Evolutionary conservation across 1,140 invertebrate species (phyloP), one percentile per base, ranked within the genome.

Genomic region (Drosophila littoralis): DNA sequence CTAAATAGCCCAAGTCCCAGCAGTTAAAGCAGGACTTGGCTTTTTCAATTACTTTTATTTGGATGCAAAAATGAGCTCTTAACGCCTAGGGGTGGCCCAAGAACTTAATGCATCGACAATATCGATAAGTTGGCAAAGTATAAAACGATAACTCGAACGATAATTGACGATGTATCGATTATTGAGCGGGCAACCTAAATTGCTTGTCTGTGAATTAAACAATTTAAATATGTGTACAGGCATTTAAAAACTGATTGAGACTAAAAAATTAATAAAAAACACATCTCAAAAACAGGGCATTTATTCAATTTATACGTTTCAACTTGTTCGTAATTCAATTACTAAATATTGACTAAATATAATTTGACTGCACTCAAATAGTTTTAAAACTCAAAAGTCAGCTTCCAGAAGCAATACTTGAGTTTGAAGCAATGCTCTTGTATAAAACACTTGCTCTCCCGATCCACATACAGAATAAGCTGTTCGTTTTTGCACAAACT

Each of bases 361-460:
- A 28, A 5, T 28, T 28, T 28, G 22, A 28, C 22, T 28, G 22
- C 22, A 28, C 22, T 28, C 4, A 40, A 40, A 40, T 5, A 40
- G 12, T 1, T 55, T 58, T 59, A 52, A 32, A 73, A 75, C 12
- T 60, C 36, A 15, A 80, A 75, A 5, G n/a, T 1, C 0, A 80
- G 42, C 1, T 35, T 65, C 77, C 71, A 80, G 46, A 79, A 79
- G 6, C 65, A 79, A 32, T 79, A 79, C 9, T 71, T 66, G 0
- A 80, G 13, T 17, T 66, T 79, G 1, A 7, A 70, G 22, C 36
- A n/a, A 6, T 51, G 38, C 1, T 46, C 7, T 9, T 65, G n/a
- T n/a, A 75, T 61, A 2, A 55, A 48, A 13, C 10, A 3, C 64
- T 59, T 50, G 12, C 77, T 80, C 1, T 61, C 77, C 2, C 12